Evolutionary conservation across 2,888 invertebrate species (phyloP), one percentile per base, ranked within the genome.

Genomic region (Sarcophaga caerulescens): DNA sequence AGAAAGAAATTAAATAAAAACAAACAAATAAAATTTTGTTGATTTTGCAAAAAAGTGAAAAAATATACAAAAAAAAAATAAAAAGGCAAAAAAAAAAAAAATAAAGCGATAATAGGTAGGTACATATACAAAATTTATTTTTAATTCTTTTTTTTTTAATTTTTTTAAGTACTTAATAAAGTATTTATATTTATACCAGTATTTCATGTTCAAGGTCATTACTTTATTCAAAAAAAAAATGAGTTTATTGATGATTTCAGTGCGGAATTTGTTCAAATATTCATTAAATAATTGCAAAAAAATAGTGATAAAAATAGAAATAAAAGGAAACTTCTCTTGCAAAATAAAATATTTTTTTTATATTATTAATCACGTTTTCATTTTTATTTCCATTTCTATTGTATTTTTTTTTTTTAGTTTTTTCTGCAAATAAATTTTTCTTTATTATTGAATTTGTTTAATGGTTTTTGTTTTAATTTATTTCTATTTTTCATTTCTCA

Each of bases 191-290:
- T 19, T 11, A 60, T 19, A 60, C 4, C 10, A 21, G n/a, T 19
- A 44, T 78, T 84, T 86, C 81, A 84, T 84, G 81, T 84, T 84
- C 86, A 86, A 86, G 86, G 86, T 68, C 84, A 71, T 81, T 77
- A 81, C 66, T 75, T 76, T 45, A 21, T 70, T 68, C 8, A 14
- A 14, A 17, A 14, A 52, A 47, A 52, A 52, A 14, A 47, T 12
- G 35, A 35, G 8, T 35, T 35, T 35, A 35, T 57, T 17, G 57
- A 25, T 35, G 17, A 52, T 52, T 52, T 52, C 52, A 52, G 5
- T 52, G 57, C 45, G 62, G 45, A 52, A 52, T 52, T 52, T 52
- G n/a, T 52, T 52, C 52, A 52, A 52, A 66, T 25, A 25, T 52
- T 52, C 5, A 52, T 52, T n/a, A 21, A 63, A 63, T 23, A 63